Evolutionary conservation across 2,797 vertebrate genomes (phyloP), one percentile per base, ranked within the genome.

Genomic region (Phataginus tetradactyla): DNA sequence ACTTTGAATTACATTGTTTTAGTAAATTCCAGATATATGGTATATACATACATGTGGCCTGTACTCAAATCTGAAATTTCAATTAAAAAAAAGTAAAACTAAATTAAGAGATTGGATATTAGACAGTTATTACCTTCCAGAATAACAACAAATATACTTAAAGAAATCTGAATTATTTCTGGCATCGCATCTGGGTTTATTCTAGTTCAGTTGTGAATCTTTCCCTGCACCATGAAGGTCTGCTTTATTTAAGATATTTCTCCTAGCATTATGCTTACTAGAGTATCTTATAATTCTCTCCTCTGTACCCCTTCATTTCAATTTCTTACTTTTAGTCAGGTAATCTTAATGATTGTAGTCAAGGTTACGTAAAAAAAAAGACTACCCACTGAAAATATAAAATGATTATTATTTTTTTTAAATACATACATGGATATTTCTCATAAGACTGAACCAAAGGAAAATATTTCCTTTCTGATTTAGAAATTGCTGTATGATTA

Each of bases 231-330:
- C 34, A 0, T 81, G n/a, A 81, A 59, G 32, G 4, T 6, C 15
- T 77, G 61, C 51, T 39, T 85, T 91, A 51, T 79, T 84, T 66
- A 94, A 96, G 34, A 45, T 53, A 80, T 72, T 90, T 61, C 45
- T 95, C 78, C 34, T 55, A 71, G 18, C 9, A 51, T 80, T 77
- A 49, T 64, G 87, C 68, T 94, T 68, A 25, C 15, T 45, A 39
- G n/a, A 39, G 12, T 32, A 86, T 96, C 51, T n/a, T 84, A 23
- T 86, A 81, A 34, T 61, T 92, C 77, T 81, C 14, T 85, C 32
- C 12, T 83, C 27, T 80, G 27, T 75, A n/a, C 39, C 63, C 20
- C 32, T 72, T 85, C 64, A 80, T 84, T 12, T 61, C 32, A 63
- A 12, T 91, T 63, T n/a, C 29, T 89, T 66, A 78, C 3, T 64